Percentiles rank a stretch among this genome's conserved stretches.
phyloP scores from a whole-genome alignment of 2,888 invertebrate species.

The Stratiomys singularior region DNA sequence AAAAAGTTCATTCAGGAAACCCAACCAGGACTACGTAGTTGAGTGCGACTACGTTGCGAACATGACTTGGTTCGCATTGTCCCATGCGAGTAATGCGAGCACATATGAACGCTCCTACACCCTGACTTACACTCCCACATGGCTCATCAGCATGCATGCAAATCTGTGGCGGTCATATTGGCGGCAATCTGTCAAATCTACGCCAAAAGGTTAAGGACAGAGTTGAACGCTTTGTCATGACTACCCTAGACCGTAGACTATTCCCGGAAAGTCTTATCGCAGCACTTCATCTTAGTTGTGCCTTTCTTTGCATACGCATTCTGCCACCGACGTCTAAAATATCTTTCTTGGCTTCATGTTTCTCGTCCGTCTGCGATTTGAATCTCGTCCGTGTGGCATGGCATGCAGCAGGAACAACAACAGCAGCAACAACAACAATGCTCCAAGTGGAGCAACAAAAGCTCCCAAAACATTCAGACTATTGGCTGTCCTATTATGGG shows the following conservation, averaged over 20 bases:
- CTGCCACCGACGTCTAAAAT: too few species aligned
- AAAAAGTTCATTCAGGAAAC: not conserved
- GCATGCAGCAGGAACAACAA: not conserved
- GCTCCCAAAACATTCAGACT: slow-evolving; percentile 3
- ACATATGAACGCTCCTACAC: not conserved
- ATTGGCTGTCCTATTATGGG: slow-evolving; percentile 22
- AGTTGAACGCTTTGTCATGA: slow-evolving; percentile 15
- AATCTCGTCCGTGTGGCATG: not conserved
- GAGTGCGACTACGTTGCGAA: too few species aligned
- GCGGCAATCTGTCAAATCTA: slow-evolving; percentile 22
- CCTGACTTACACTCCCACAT: not conserved
- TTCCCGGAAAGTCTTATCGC: slow-evolving; percentile 5
- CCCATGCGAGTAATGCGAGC: not conserved
- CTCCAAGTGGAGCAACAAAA: not conserved
- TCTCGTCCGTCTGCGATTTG: not conserved
- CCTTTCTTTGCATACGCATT: not conserved
- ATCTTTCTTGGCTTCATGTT: not conserved
- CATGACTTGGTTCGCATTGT: too few species aligned
- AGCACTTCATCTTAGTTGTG: not conserved
- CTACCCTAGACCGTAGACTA: not conserved
- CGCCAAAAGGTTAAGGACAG: slow-evolving; percentile 27
- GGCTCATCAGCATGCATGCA: slow-evolving; percentile 16
- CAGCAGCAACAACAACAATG: too few species aligned
- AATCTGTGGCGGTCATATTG: not conserved
- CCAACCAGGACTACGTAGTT: not conserved